phyloP scores from a whole-genome alignment of 1,140 invertebrate species.

The Anagrus nilaparvatae region DNA sequence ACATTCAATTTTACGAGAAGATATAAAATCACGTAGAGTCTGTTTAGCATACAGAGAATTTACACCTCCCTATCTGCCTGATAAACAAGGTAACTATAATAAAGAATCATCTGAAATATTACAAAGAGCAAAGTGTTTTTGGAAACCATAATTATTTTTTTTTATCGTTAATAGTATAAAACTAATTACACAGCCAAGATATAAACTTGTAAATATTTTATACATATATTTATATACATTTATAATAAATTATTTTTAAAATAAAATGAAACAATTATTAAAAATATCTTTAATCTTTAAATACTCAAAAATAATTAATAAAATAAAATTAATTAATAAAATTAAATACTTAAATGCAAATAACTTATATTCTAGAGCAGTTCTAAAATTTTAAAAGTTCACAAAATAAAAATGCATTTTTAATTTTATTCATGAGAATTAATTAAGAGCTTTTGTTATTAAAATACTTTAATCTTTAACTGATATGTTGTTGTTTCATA shows the following conservation, averaged over 20 bases:
- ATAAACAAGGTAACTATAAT: constrained; percentile 41
- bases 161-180: no score
- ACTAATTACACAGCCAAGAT: no score
- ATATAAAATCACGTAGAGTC: constrained; percentile 67
- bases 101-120: constrained; percentile 52
- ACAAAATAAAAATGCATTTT: no score
- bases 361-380: no score
- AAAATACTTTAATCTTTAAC: constrained; percentile 10
- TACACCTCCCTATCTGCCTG: constrained; percentile 67
- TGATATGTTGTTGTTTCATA: constrained; percentile 17
- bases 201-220: no score
- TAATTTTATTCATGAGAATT: no score
- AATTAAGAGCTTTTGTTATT: no score
- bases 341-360: no score
- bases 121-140: constrained; percentile 52
- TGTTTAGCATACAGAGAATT: constrained; percentile 93
- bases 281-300: no score
- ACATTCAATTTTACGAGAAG: constrained; percentile 75
- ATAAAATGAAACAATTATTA: constrained; percentile 3
- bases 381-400: no score
- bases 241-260: constrained; percentile 6
- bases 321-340: no score
- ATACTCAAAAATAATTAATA: no score
- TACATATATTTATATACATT: not conserved
- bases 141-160: constrained; percentile 22